These are phyloP conservation scores for Folsomia manolachei DNA, from an alignment of 2,888 invertebrate species.

Conservation along the genomic window DNA sequence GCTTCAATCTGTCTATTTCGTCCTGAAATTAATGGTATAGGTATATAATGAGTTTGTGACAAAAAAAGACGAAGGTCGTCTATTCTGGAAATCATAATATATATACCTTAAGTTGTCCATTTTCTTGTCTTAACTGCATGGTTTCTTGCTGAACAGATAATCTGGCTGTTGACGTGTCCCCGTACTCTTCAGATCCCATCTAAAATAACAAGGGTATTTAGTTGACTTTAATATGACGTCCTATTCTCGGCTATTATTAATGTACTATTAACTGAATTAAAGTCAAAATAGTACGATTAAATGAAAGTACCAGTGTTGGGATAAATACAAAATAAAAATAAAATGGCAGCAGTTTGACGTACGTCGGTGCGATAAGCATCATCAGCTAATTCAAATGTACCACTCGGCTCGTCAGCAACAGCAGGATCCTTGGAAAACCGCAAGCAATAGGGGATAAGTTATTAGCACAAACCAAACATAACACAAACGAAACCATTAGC, in stretches of 20 bases:
- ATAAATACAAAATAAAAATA: not conserved
- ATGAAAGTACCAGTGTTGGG: not conserved
- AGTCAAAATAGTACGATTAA: not conserved
- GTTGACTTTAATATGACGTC: too few species aligned
- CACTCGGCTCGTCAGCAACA: not conserved
- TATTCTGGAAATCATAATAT: not conserved
- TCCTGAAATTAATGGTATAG: conserved; percentile 37
- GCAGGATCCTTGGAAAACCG: conserved; percentile 1
- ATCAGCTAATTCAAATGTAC: not conserved
- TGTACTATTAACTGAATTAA: too few species aligned
- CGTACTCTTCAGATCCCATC: conserved; percentile 37
- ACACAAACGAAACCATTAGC: not conserved
- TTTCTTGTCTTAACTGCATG: conserved; percentile 64
- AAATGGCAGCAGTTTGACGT: not conserved
- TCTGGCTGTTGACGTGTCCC: too few species aligned
- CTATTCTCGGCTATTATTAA: too few species aligned
- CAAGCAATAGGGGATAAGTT: not conserved
- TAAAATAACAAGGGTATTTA: too few species aligned
- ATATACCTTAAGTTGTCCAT: conserved; percentile 76
- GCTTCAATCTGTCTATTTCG: conserved; percentile 41
- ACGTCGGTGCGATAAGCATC: not conserved
- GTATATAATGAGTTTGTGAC: not conserved
- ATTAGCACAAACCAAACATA: not conserved
- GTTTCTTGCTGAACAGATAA: conserved; percentile 27
- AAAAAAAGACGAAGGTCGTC: not conserved